These are phyloP conservation scores for Dilophus febrilis DNA, from an alignment of 2,888 invertebrate species.

Conservation along the genomic window DNA sequence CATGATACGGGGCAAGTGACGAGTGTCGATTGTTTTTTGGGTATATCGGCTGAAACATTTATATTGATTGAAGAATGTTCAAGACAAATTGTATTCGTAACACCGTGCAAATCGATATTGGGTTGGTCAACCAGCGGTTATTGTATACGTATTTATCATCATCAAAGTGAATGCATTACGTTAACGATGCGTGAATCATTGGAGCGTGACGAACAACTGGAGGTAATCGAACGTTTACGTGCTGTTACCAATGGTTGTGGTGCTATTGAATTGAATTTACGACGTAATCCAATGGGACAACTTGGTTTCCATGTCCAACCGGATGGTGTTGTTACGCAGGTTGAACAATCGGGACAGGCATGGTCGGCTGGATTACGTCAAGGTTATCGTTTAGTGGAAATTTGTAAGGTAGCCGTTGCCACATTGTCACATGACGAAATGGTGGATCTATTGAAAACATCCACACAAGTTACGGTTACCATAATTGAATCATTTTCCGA, in stretches of 20 bases:
- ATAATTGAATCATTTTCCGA: slow-evolving; percentile 57
- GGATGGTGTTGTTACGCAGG: slow-evolving; percentile 80
- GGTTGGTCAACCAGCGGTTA: slow-evolving; percentile 36
- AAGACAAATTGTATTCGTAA: slow-evolving; percentile 68
- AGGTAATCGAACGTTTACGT: slow-evolving; percentile 62
- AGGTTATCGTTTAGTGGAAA: slow-evolving; percentile 80
- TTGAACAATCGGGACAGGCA: slow-evolving; percentile 24
- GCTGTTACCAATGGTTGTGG: slow-evolving; percentile 63
- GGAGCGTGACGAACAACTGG: slow-evolving; percentile 51
- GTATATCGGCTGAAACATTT: slow-evolving; percentile 72
- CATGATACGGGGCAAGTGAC: slow-evolving; percentile 48
- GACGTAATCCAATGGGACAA: slow-evolving; percentile 66
- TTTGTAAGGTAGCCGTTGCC: slow-evolving; percentile 75
- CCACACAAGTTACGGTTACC: slow-evolving; percentile 68
- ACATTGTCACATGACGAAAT: slow-evolving; percentile 83
- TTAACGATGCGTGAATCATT: slow-evolving; percentile 55
- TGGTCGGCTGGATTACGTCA: slow-evolving; percentile 71
- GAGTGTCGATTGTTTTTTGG: slow-evolving; percentile 62
- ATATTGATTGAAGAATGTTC: slow-evolving; percentile 72
- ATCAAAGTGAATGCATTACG: slow-evolving; percentile 84
- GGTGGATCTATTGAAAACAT: slow-evolving; percentile 81
- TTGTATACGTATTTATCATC: slow-evolving; percentile 71
- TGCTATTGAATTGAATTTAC: slow-evolving; percentile 62
- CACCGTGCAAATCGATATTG: slow-evolving; percentile 67
- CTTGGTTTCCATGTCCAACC: slow-evolving; percentile 83